These are phyloP conservation scores for Tragelaphus oryx DNA, from an alignment of 2,797 vertebrate species.

Conservation along the genomic window DNA sequence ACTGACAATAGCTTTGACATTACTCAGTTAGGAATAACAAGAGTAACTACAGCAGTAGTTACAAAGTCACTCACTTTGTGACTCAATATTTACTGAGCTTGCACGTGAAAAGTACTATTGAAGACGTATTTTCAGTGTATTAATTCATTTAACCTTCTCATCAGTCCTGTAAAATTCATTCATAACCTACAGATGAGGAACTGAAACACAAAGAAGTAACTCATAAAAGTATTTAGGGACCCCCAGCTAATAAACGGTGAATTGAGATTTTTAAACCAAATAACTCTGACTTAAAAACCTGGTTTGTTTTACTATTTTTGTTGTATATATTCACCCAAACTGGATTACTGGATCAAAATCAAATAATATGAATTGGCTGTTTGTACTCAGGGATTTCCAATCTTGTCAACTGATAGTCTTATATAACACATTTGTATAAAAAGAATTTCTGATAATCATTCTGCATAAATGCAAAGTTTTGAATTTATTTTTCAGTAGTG, in stretches of 20 bases:
- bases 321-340: neutral
- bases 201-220: neutral
- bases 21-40: conserved; percentile 5
- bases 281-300: neutral
- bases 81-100: conserved; percentile 23
- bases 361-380: neutral
- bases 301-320: neutral
- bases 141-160: neutral
- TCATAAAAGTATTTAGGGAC: neutral
- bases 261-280: conserved; percentile 41
- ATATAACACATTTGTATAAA: conserved; percentile 8
- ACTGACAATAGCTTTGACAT: conserved; percentile 26
- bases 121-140: conserved; percentile 5
- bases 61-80: neutral
- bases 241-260: neutral
- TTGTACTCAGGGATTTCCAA: neutral
- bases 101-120: neutral
- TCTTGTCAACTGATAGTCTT: neutral
- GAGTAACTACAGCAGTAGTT: neutral
- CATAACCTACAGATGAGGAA: neutral
- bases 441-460: neutral
- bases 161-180: neutral
- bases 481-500: neutral
- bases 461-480: neutral
- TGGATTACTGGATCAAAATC: neutral